Conservation (phyloP, 2,888 invertebrate species). For the Pandemis corylana region DNA sequence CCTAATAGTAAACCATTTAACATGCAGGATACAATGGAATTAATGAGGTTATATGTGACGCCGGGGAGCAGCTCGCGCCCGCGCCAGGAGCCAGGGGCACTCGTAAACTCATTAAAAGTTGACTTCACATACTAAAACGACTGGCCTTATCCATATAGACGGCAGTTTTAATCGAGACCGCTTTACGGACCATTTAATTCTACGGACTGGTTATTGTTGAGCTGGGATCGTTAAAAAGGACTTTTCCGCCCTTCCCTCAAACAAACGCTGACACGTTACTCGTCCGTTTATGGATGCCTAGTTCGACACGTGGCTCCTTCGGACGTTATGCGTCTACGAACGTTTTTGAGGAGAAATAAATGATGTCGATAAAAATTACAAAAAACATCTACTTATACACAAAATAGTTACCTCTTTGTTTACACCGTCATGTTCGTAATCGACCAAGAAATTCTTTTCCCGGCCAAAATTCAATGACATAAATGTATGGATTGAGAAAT, state of each 20-base stretch:
- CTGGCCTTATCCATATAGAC: constrained; percentile 74
- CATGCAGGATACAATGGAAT: constrained; percentile 47
- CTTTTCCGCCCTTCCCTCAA: constrained; percentile 49
- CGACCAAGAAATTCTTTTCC: too few relatives aligned
- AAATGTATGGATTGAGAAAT: too few relatives aligned
- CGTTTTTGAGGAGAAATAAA: not conserved
- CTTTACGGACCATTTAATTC: constrained; percentile 78
- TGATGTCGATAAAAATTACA: not conserved
- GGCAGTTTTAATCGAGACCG: constrained; percentile 80
- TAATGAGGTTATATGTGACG: constrained; percentile 60
- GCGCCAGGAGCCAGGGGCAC: constrained; percentile 51
- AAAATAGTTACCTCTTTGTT: too few relatives aligned
- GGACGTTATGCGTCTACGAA: not conserved
- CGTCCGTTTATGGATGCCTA: not conserved
- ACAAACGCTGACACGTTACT: constrained; percentile 20
- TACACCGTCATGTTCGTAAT: too few relatives aligned
- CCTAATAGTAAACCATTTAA: constrained; percentile 41
- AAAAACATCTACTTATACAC: not conserved
- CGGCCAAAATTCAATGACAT: too few relatives aligned
- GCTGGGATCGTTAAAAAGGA: constrained; percentile 78
- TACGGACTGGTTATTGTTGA: constrained; percentile 76
- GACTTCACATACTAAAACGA: constrained; percentile 72
- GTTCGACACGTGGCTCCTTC: constrained; percentile 3
- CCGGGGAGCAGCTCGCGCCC: constrained; percentile 51
- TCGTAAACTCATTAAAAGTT: constrained; percentile 83